phyloP scores from a whole-genome alignment of 2,797 vertebrate genomes.

The Triplophysa bombifrons region DNA sequence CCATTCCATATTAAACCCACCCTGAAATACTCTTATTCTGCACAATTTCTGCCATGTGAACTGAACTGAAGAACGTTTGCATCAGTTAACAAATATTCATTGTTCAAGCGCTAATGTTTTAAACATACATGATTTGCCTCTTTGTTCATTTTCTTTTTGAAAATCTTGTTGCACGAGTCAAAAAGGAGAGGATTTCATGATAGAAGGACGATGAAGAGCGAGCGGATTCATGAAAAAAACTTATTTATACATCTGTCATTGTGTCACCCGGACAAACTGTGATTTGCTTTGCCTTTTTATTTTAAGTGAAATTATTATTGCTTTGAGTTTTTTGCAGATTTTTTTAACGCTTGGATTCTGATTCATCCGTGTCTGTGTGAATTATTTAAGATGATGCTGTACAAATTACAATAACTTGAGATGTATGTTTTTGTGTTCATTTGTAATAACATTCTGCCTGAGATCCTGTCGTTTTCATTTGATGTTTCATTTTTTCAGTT shows the following conservation, averaged over 20 bases:
- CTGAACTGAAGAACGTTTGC: too few relatives aligned
- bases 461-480: conserved; percentile 66
- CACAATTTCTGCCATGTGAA: neutral
- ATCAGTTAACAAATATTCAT: neutral
- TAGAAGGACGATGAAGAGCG: too few relatives aligned
- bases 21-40: neutral
- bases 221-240: neutral
- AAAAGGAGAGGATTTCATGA: neutral
- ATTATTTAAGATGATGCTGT: conserved; percentile 60
- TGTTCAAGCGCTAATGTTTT: neutral
- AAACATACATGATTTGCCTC: neutral
- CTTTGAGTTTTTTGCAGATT: conserved; percentile 44
- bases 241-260: conserved; percentile 51
- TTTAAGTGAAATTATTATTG: conserved; percentile 50
- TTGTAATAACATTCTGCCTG: conserved; percentile 63
- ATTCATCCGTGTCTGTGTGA: conserved; percentile 59
- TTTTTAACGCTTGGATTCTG: conserved; percentile 58
- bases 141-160: conserved; percentile 26
- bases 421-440: conserved; percentile 49
- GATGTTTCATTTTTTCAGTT: conserved; percentile 52
- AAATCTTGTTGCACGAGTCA: conserved; percentile 41
- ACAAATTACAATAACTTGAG: conserved; percentile 27
- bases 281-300: conserved; percentile 55
- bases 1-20: conserved; percentile 11
- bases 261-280: conserved; percentile 61